A percentile compares a stretch with the other conserved stretches of the same genome.
phyloP scores from a whole-genome alignment of 2,797 vertebrate species.

The Monodelphis domestica region DNA sequence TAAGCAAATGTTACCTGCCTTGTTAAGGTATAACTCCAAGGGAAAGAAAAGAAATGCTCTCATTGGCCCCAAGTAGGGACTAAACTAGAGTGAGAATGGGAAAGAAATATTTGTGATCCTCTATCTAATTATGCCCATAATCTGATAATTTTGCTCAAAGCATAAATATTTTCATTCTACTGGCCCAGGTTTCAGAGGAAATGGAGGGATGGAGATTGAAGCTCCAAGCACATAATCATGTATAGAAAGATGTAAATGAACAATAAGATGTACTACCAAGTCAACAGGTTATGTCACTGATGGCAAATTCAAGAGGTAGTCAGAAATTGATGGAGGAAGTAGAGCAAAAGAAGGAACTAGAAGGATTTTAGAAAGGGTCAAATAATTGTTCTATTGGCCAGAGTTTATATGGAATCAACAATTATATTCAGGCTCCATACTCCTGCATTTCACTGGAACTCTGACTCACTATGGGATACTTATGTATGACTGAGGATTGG shows the following conservation, averaged over 20 bases:
- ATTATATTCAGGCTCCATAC: background rate
- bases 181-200: background rate
- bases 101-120: background rate
- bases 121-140: background rate
- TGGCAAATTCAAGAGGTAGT: background rate
- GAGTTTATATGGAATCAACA: background rate
- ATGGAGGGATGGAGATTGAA: background rate
- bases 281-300: background rate
- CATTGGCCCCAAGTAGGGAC: background rate
- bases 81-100: background rate
- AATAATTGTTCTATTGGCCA: background rate
- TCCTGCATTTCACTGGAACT: background rate
- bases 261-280: background rate
- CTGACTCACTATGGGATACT: background rate
- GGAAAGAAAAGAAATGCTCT: background rate
- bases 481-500: background rate
- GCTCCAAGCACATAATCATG: background rate
- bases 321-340: background rate
- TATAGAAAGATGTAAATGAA: background rate
- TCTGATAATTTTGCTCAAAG: background rate
- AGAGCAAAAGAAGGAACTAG: background rate
- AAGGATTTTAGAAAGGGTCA: background rate
- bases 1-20: too few relatives aligned
- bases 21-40: background rate
- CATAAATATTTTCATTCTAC: background rate